Conservation (phyloP, 2,888 invertebrate species). For the Eupeodes latifasciatus region DNA sequence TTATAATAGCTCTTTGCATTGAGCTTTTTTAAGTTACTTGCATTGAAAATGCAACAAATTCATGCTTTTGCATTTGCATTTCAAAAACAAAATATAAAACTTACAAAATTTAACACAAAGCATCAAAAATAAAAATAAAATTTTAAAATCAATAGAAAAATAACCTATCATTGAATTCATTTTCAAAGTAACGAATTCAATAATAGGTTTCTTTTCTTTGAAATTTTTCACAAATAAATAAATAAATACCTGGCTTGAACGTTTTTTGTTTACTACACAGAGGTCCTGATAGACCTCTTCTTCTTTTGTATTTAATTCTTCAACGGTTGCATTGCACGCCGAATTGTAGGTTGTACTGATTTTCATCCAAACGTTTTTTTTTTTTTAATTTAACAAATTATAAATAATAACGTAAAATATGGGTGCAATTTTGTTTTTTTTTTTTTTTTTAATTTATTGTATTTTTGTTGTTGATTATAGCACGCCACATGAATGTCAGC, state of each 20-base stretch:
- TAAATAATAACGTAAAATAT: slow-evolving; percentile 62
- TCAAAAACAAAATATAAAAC: slow-evolving; percentile 8
- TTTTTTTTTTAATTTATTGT: slow-evolving; percentile 10
- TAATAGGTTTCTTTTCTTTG: not conserved
- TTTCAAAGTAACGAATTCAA: not conserved
- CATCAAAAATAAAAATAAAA: not conserved
- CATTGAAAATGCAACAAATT: slow-evolving; percentile 31
- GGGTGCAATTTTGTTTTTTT: slow-evolving; percentile 51
- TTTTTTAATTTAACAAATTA: slow-evolving; percentile 33
- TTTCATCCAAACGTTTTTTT: slow-evolving; percentile 34
- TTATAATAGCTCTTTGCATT: slow-evolving; percentile 41
- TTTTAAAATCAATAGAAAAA: no score
- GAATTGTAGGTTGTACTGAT: slow-evolving; percentile 86
- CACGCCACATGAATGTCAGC: slow-evolving; percentile 73
- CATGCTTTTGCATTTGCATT: slow-evolving; percentile 35
- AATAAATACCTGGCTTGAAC: slow-evolving; percentile 81
- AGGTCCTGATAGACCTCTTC: slow-evolving; percentile 97
- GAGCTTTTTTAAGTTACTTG: slow-evolving; percentile 55
- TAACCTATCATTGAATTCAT: not conserved
- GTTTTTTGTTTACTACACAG: slow-evolving; percentile 74
- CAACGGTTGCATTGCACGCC: slow-evolving; percentile 84
- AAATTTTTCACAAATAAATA: not conserved
- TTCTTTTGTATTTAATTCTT: slow-evolving; percentile 86
- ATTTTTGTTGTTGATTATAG: slow-evolving; percentile 57
- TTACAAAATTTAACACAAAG: slow-evolving; percentile 35